phyloP scores from a whole-genome alignment of 2,797 vertebrate species.

The Euphonia xanthogaster region DNA sequence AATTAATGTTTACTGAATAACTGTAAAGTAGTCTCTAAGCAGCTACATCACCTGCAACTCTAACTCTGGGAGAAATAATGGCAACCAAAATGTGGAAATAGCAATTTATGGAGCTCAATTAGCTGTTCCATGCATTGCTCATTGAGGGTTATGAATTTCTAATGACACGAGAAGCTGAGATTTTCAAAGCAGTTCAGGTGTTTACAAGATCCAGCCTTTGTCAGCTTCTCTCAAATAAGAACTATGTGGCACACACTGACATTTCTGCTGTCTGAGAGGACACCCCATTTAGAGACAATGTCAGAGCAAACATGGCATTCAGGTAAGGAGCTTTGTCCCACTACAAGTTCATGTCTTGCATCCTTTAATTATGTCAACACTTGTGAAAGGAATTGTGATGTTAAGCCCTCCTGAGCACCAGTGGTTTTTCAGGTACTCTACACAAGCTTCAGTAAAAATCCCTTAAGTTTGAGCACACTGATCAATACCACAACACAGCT shows the following conservation, averaged over 20 bases:
- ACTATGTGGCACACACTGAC: background rate
- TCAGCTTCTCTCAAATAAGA: background rate
- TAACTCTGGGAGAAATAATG: background rate
- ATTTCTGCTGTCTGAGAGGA: background rate
- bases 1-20: background rate
- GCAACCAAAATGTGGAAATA: background rate
- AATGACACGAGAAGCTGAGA: background rate
- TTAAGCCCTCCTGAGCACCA: constrained; percentile 1
- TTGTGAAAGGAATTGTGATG: constrained; percentile 12
- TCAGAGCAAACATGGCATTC: background rate
- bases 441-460: constrained; percentile 12
- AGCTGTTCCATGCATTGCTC: background rate
- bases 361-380: background rate
- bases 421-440: background rate
- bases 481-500: background rate
- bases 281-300: background rate
- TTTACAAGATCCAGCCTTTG: background rate
- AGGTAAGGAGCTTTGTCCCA: background rate
- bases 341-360: background rate
- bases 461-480: background rate
- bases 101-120: background rate
- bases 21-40: background rate
- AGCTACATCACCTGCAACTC: background rate
- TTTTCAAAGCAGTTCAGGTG: background rate
- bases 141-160: background rate